Evolutionary conservation across 2,113 vertebrate genomes (phyloP), one percentile per base, ranked within the genome.

Genomic region (Sceloporus undulatus): DNA sequence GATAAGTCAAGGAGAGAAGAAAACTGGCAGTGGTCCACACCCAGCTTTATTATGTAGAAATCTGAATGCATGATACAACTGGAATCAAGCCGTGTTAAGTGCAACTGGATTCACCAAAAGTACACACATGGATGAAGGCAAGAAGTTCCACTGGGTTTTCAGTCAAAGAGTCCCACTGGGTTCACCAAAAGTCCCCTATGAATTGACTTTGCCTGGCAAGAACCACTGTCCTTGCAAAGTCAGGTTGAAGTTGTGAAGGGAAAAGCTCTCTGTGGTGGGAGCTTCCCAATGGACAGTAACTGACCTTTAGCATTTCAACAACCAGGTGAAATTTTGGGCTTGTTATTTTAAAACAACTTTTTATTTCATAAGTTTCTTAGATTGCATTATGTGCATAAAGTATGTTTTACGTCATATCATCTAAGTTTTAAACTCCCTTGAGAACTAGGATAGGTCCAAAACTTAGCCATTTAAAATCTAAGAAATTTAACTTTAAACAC

Each of bases 171-270:
- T 56, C 42, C 79, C 23, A 80, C 48, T 56, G 38, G 25, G 21
- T 75, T 87, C 79, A 82, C 56, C 34, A 79, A 73, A 29, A 56
- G 11, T 84, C 68, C 68, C 68, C 38, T 81, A 23, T n/a, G 21
- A 80, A 59, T 16, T 59, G 5, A 23, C 48, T 42, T 54, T 79
- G n/a, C 48, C 40, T 71, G 29, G 9, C 38, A 34, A 29, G 52
- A 18, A 56, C 48, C 13, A 38, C 42, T 84, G n/a, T 52, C n/a
- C 66, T 23, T 19, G n/a, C 38, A 85, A 85, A 8, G 29, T 42
- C 54, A 62, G 9, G 27, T 29, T n/a, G 40, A 66, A 40, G 59
- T 10, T 34, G 16, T 34, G 40, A 62, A 48, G 65, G 3, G 13
- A 27, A 6, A 8, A 29, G 59, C n/a, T 62, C 56, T 42, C 82